These are phyloP conservation scores for Adoxophyes honmai DNA, from an alignment of 1,140 invertebrate genomes.

Conservation along the genomic window DNA sequence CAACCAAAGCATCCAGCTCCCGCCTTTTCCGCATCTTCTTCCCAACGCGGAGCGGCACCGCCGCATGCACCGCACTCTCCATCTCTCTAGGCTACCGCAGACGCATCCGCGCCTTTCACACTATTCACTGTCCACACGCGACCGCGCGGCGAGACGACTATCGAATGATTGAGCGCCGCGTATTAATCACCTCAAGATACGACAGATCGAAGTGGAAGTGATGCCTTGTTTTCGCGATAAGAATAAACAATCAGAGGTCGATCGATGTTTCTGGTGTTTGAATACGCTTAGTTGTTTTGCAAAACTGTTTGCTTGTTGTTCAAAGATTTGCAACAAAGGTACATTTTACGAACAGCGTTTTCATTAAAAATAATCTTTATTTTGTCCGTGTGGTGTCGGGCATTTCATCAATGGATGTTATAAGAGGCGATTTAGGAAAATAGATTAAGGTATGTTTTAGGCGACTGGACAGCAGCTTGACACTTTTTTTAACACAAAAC, in stretches of 20 bases:
- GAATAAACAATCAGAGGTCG: constrained; percentile 3
- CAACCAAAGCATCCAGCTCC: constrained; percentile 78
- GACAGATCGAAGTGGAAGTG: neutral
- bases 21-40: constrained; percentile 80
- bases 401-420: too few species aligned
- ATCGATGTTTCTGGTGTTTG: neutral
- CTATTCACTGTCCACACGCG: constrained; percentile 30
- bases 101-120: constrained; percentile 43
- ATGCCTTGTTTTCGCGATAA: neutral
- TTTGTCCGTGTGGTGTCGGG: too few species aligned
- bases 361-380: too few species aligned
- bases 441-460: too few species aligned
- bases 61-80: constrained; percentile 64
- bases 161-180: constrained; percentile 36
- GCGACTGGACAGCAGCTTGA: too few species aligned
- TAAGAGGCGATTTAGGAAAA: too few species aligned
- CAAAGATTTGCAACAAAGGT: too few species aligned
- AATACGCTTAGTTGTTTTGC: neutral
- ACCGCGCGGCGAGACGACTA: constrained; percentile 27
- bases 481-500: too few species aligned
- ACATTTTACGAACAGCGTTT: too few species aligned
- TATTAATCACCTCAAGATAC: constrained; percentile 2
- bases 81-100: constrained; percentile 56
- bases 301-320: too few species aligned
- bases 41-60: constrained; percentile 73